Evolutionary conservation across 2,888 invertebrate genomes (phyloP), one percentile per base, ranked within the genome.

Genomic region (Amiota mariae): DNA sequence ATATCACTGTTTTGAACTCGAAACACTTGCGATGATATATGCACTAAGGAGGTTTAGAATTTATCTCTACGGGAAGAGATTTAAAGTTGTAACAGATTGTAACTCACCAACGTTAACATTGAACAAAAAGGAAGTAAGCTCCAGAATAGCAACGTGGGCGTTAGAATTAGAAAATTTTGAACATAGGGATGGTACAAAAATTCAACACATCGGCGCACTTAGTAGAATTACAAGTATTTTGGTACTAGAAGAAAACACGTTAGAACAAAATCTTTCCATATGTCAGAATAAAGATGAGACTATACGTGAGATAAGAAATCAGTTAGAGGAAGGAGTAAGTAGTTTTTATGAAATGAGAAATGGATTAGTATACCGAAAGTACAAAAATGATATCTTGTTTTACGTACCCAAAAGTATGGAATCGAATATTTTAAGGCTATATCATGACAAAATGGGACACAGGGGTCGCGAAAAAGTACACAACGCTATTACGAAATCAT

Each of bases 231-330:
- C 2, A 67, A 75, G 70, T 59, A 73, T 75, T 70, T 61, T 76
- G 36, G 73, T 75, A 6, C 20, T 77, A 20, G 67, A 74, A 20
- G 72, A 72, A 20, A 76, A 76, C 15, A 73, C 76, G 2, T 71
- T 73, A 63, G 76, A 74, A 18, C 56, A 73, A 18, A 75, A 73
- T 47, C 64, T 75, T 8, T 73, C 70, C 8, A 73, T 76, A n/a
- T 72, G 73, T 54, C 73, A 71, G 54, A 51, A 66, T 24, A 24
- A 24, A 24, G 24, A 24, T 66, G 66, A 66, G 15, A 20, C n/a
- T 66, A 61, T 61, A 36, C 66, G 47, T 46, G 24, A 36, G 15
- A 66, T 66, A 46, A 36, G 66, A n/a, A 47, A 66, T 24, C 66
- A 51, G 24, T 24, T 24, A 24, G 51, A 51, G n/a, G 51, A 51